A percentile compares a stretch with the other conserved stretches of the same genome.
Evolutionary conservation across 1,140 invertebrate species (phyloP).

Genomic region (Aplysia californica): DNA sequence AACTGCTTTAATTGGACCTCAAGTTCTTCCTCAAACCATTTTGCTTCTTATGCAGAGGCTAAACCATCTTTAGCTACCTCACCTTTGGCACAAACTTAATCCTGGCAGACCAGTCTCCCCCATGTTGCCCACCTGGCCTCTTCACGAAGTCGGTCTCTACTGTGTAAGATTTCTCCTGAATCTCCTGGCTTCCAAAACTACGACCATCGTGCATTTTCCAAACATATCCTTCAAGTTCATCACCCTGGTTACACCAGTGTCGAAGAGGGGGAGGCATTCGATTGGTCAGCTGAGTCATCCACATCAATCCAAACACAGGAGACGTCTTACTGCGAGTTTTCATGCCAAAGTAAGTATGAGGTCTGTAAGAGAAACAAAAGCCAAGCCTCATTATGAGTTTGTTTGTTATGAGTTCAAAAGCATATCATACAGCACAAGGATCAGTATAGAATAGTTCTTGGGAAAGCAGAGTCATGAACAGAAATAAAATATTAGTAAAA

Average conservation of each 20-base stretch:
- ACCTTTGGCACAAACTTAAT: conserved; percentile 79
- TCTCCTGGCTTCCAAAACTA: conserved; percentile 91
- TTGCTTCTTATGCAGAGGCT: no score
- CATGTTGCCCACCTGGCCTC: conserved; percentile 79
- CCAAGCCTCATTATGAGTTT: not conserved
- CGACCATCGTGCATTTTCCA: conserved; percentile 94
- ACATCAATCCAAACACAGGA: conserved; percentile 92
- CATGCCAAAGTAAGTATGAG: conserved; percentile 83
- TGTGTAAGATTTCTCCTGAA: conserved; percentile 82
- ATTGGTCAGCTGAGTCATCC: conserved; percentile 79
- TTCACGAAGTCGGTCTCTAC: conserved; percentile 93
- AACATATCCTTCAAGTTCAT: conserved; percentile 82
- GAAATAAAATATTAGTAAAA: not conserved
- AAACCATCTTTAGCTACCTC: no score
- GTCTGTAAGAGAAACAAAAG: conserved; percentile 67
- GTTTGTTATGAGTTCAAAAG: not conserved
- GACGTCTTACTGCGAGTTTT: conserved; percentile 90
- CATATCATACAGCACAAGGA: no score
- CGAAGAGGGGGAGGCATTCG: conserved; percentile 69
- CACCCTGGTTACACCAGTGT: conserved; percentile 94
- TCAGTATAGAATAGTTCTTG: not conserved
- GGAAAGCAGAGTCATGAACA: not conserved
- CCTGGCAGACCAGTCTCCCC: conserved; percentile 93
- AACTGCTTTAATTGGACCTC: no score
- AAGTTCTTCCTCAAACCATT: no score